Conservation (phyloP, 2,888 invertebrate species). For the Isoperla grammatica region DNA sequence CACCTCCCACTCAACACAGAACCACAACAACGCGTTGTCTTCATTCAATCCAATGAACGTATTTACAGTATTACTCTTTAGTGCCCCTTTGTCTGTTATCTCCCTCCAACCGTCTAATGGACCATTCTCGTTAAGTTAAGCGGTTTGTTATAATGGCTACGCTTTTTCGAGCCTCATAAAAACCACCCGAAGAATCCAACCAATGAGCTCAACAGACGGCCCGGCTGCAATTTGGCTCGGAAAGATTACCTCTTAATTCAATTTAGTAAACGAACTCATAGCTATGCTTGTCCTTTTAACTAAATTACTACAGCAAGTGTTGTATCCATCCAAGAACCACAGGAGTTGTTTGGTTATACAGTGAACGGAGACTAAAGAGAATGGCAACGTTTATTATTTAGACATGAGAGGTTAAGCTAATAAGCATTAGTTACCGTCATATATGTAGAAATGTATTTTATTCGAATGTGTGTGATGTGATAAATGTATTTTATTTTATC, state of each 20-base stretch:
- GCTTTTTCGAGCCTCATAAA: slow-evolving; percentile 1
- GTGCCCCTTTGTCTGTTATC: not conserved
- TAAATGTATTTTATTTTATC: no score
- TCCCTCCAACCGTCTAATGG: slow-evolving; percentile 8
- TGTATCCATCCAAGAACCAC: no score
- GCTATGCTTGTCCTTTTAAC: slow-evolving; percentile 9
- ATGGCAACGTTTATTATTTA: no score
- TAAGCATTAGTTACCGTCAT: no score
- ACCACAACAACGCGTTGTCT: no score
- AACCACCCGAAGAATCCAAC: slow-evolving; percentile 14
- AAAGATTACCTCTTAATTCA: slow-evolving; percentile 11
- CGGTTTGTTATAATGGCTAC: slow-evolving; percentile 11
- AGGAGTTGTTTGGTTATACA: no score
- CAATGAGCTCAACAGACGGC: not conserved
- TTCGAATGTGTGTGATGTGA: no score
- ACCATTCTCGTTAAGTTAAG: slow-evolving; percentile 21
- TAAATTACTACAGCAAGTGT: not conserved
- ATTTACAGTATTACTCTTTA: not conserved
- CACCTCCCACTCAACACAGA: no score
- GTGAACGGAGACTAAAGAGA: no score
- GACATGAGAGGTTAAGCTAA: no score
- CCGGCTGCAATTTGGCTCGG: slow-evolving; percentile 6
- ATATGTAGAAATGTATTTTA: no score
- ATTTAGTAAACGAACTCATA: not conserved
- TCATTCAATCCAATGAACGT: not conserved